phyloP scores from a whole-genome alignment of 2,113 vertebrate genomes.

The Anhinga anhinga region DNA sequence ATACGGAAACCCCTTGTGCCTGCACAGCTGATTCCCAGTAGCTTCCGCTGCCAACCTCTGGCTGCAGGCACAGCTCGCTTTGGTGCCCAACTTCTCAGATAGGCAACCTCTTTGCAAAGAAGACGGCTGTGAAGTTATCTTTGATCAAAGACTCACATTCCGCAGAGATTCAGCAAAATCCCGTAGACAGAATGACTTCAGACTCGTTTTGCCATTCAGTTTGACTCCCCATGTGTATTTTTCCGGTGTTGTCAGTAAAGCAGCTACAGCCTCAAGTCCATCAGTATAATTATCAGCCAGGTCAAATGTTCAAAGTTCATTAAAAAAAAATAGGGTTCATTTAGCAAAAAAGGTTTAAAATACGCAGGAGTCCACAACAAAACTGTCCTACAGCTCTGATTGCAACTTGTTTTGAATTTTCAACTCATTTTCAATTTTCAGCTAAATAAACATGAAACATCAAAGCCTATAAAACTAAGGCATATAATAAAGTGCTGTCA shows the following conservation, averaged over 20 bases:
- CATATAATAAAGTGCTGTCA: conserved; percentile 32
- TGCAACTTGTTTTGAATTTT: conserved; percentile 1
- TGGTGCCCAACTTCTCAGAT: neutral
- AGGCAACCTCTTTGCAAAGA: neutral
- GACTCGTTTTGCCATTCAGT: neutral
- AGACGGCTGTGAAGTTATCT: neutral
- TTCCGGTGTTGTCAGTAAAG: neutral
- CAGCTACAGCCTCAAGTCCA: neutral
- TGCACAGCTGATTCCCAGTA: neutral
- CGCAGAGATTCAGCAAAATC: neutral
- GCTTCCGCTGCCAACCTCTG: no score
- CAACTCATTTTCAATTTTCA: conserved; percentile 34
- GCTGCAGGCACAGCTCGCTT: neutral
- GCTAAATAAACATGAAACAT: conserved; percentile 25
- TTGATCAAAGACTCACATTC: neutral
- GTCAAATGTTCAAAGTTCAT: neutral
- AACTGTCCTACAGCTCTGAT: neutral
- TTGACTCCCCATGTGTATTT: neutral
- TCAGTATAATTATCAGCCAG: neutral
- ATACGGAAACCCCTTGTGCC: neutral
- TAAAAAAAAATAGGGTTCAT: neutral
- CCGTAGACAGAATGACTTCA: neutral
- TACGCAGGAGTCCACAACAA: neutral
- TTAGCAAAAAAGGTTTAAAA: neutral
- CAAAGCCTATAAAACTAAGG: conserved; percentile 10